Conservation (phyloP, 2,113 vertebrate species). For the Etheostoma cragini region DNA sequence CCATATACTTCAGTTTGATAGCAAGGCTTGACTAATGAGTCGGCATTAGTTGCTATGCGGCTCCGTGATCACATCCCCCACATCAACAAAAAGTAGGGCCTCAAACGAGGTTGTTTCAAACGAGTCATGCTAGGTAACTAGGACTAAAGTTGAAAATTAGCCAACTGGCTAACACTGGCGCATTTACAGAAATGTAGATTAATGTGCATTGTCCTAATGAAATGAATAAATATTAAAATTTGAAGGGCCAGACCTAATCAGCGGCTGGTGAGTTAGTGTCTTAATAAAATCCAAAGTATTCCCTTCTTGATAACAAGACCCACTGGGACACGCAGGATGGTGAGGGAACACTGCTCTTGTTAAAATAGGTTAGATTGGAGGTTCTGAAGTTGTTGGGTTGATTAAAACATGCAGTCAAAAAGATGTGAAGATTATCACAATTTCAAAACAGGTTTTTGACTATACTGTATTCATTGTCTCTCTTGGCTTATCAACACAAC, state of each 20-base stretch:
- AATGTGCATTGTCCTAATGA: too few relatives aligned
- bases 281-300: conserved; percentile 8
- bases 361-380: not conserved
- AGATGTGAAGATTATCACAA: not conserved
- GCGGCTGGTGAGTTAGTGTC: not conserved
- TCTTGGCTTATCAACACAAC: not conserved
- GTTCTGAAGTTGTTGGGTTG: not conserved
- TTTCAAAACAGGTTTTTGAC: not conserved
- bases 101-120: conserved; percentile 13
- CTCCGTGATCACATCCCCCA: conserved; percentile 18
- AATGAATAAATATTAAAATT: too few relatives aligned
- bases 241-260: conserved; percentile 18
- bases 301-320: conserved; percentile 10
- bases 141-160: too few relatives aligned
- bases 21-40: conserved; percentile 31
- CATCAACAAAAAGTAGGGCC: not conserved
- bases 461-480: not conserved
- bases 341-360: not conserved
- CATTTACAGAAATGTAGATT: too few relatives aligned
- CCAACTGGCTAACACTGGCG: too few relatives aligned
- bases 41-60: not conserved
- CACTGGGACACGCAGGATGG: not conserved
- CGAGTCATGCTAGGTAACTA: too few relatives aligned
- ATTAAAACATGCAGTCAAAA: not conserved
- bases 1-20: conserved; percentile 42